A percentile compares a stretch with the other conserved stretches of the same genome.
phyloP scores from a whole-genome alignment of 2,113 vertebrate species.

The Petromus typicus region DNA sequence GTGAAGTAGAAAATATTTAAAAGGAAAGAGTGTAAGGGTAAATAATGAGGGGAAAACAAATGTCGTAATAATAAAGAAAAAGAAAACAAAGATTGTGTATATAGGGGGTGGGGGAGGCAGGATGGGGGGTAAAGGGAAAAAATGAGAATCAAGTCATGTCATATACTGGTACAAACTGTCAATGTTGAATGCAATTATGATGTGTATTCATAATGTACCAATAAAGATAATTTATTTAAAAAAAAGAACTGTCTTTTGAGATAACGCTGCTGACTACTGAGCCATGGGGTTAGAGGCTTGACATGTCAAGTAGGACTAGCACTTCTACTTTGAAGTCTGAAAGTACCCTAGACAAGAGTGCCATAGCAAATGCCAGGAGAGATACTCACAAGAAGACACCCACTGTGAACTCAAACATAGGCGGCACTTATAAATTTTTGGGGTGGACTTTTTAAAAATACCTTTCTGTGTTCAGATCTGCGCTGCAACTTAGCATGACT shows the following conservation, averaged over 20 bases:
- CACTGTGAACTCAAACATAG: background rate
- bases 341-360: background rate
- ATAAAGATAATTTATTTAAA: too few relatives aligned
- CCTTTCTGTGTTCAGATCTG: constrained; percentile 9
- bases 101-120: too few relatives aligned
- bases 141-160: too few relatives aligned
- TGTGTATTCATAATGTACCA: too few relatives aligned
- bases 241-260: background rate
- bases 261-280: background rate
- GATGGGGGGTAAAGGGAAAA: too few relatives aligned
- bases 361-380: background rate
- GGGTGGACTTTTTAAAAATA: background rate
- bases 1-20: too few relatives aligned
- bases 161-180: too few relatives aligned
- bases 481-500: background rate
- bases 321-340: background rate
- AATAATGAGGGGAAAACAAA: too few relatives aligned
- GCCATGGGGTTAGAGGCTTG: background rate
- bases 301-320: background rate
- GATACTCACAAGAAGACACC: background rate
- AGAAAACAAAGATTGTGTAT: too few relatives aligned
- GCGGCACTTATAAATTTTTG: background rate
- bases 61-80: too few relatives aligned
- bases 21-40: too few relatives aligned
- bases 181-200: too few relatives aligned